Evolutionary conservation across 37 sponge, comb jelly and placozoan species (phyloP).

Genomic region (Ephydatia muelleri): DNA sequence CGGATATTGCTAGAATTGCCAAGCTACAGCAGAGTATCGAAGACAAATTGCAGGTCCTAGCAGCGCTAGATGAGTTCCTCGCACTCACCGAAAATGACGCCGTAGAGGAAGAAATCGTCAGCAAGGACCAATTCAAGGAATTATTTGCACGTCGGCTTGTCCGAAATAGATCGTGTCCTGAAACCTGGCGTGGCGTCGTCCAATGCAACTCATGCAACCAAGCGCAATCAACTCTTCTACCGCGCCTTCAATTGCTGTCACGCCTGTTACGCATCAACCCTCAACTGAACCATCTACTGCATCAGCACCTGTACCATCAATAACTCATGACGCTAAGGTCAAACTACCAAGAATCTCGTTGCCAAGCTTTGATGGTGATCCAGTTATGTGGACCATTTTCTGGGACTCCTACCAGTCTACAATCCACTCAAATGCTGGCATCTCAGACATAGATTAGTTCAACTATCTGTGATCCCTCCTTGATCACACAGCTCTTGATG

Average conservation of each 20-base stretch:
- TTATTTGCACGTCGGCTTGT: too few relatives aligned
- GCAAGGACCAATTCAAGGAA: too few relatives aligned
- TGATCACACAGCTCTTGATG: background rate
- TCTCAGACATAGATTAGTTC: conserved; percentile 10
- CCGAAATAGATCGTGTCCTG: too few relatives aligned
- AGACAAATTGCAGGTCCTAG: too few relatives aligned
- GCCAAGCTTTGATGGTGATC: background rate
- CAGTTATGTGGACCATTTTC: conserved; percentile 6
- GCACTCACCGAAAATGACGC: too few relatives aligned
- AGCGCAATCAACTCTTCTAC: too few relatives aligned
- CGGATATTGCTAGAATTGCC: too few relatives aligned
- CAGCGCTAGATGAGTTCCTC: too few relatives aligned
- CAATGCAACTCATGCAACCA: too few relatives aligned
- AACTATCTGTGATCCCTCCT: conserved; percentile 14
- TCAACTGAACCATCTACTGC: background rate
- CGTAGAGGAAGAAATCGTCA: too few relatives aligned
- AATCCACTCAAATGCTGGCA: background rate
- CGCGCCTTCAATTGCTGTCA: background rate
- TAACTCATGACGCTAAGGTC: background rate
- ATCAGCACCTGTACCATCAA: background rate
- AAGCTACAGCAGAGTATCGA: too few relatives aligned
- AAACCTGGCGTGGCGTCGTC: too few relatives aligned
- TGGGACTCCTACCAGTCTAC: conserved; percentile 7
- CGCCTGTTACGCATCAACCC: background rate
- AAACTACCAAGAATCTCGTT: background rate